Evolutionary conservation across 2,113 vertebrate species (phyloP).

Genomic region (Nipponia nippon): DNA sequence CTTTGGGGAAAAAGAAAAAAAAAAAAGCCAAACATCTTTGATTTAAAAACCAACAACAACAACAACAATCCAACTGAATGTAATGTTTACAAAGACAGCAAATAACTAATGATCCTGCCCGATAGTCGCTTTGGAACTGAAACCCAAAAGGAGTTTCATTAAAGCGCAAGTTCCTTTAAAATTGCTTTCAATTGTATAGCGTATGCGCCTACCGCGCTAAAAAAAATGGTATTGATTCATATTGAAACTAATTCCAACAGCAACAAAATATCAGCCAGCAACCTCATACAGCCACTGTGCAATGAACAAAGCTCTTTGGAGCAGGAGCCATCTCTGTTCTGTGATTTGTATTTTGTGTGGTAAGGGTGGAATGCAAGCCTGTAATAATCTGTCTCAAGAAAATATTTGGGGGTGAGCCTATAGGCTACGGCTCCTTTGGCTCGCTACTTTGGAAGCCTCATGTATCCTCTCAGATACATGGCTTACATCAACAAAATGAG

Average conservation of each 20-base stretch:
- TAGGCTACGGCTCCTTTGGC: not conserved
- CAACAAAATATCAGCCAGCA: constrained; percentile 44
- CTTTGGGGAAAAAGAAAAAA: not conserved
- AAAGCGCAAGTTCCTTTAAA: constrained; percentile 5
- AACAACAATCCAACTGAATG: constrained; percentile 41
- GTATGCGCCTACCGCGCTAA: not conserved
- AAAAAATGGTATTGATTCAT: constrained; percentile 2
- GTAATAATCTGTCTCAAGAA: not conserved
- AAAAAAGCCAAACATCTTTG: not conserved
- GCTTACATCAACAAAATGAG: not conserved
- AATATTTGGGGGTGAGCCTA: not conserved
- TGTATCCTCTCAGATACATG: not conserved
- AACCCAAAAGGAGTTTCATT: not conserved
- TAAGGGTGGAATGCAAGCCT: not conserved
- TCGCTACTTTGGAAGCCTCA: not conserved
- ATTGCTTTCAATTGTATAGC: not conserved
- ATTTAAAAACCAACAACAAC: not conserved
- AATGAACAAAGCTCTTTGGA: not conserved
- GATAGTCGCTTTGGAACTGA: not conserved
- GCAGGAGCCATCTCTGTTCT: not conserved
- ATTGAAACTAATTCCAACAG: constrained; percentile 37
- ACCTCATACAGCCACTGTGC: not conserved
- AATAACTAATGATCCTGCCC: not conserved
- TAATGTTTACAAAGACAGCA: constrained; percentile 25
- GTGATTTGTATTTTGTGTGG: not conserved